Evolutionary conservation across 2,888 invertebrate genomes (phyloP), one percentile per base, ranked within the genome.

Genomic region (Scaptomyza reducta): DNA sequence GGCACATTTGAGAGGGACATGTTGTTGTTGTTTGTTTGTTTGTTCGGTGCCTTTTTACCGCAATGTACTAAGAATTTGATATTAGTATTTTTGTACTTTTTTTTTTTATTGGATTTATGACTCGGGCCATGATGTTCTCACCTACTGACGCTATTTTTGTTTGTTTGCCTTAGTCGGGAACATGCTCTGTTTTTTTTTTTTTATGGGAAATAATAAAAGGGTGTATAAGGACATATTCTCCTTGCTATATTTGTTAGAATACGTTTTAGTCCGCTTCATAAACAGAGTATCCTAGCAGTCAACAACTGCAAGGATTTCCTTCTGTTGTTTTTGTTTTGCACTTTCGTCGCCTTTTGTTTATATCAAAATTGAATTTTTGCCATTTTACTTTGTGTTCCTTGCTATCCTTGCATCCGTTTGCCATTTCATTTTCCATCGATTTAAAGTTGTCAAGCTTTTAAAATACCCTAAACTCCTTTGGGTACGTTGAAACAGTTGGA

Each of bases 331-430:
- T 22, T 22, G 22, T 46, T 42, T 35, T 41, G 13, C 9, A 11
- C 38, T 50, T 42, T 59, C 51, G 45, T 64, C 67, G 75, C 68
- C 79, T 79, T 77, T 85, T 86, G 86, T 85, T 85, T 87, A 72
- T 80, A 74, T 77, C 70, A 69, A 86, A 87, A 86, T 86, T 88
- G 77, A 83, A 80, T 88, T 80, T 83, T 80, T 41, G 55, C 58
- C 60, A 79, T 70, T 79, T 78, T 71, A 59, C 73, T 73, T 69
- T 62, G 31, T 29, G 29, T 9, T 31, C 1, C 47, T 51, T 42
- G 40, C 41, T 35, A 31, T 59, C 41, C 47, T 56, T 62, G 56
- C 27, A 44, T 58, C 53, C 77, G 46, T 46, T 62, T 46, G 58
- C 62, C 70, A 67, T 78, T 78, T 82, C 65, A 68, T 81, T 81